Evolutionary conservation across 2,113 vertebrate species (phyloP).

Genomic region (Cyanoramphus novaezelandiae): DNA sequence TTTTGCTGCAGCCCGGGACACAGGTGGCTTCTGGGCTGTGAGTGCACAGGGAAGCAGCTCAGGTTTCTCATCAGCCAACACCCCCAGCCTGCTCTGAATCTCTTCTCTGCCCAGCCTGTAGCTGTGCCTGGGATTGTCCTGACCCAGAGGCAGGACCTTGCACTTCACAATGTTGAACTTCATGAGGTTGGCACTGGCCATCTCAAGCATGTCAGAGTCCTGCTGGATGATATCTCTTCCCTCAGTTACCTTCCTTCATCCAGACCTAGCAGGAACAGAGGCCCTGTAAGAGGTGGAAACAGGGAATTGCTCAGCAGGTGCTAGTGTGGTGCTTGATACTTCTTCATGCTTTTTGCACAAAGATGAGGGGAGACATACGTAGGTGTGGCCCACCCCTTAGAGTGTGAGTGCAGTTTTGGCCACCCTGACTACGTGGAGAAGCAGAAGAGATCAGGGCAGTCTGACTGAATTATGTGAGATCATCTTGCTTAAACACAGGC

Average conservation of each 20-base stretch:
- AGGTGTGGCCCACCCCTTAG: not conserved
- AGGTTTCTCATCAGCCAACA: not conserved
- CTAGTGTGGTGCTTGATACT: not conserved
- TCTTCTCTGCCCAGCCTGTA: not conserved
- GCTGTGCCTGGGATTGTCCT: not conserved
- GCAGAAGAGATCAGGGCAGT: not conserved
- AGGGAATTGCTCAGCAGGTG: not conserved
- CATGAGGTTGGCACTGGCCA: not conserved
- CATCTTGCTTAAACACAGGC: not conserved
- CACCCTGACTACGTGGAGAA: not conserved
- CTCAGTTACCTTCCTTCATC: not conserved
- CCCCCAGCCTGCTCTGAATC: not conserved
- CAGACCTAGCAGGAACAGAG: not conserved
- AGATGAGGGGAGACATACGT: not conserved
- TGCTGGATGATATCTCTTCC: not conserved
- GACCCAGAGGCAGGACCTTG: not conserved
- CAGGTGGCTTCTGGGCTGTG: not conserved
- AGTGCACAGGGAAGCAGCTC: not conserved
- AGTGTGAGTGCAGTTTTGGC: not conserved
- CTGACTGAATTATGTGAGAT: not conserved
- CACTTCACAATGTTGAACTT: not conserved
- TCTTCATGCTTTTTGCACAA: not conserved
- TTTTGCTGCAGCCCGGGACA: not conserved
- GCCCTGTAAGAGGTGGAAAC: not conserved
- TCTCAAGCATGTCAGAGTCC: not conserved